Percentiles rank a stretch among this genome's conserved stretches.
These are phyloP conservation scores for Crypturellus undulatus DNA, from an alignment of 2,113 vertebrate genomes.

Conservation along the genomic window DNA sequence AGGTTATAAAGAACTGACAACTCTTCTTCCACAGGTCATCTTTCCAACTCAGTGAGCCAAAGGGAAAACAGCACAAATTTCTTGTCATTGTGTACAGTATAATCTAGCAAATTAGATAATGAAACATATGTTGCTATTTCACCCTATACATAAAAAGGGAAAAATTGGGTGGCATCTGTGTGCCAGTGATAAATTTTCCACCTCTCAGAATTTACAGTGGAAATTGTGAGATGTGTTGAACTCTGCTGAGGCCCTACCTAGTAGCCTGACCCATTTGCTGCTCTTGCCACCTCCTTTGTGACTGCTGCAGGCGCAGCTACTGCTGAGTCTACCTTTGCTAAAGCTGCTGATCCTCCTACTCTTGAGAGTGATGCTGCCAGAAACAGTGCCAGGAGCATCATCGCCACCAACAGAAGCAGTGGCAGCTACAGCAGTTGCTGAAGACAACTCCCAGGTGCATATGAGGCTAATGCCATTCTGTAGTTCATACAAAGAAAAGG, in stretches of 20 bases:
- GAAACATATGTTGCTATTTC: not conserved
- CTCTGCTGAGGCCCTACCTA: not conserved
- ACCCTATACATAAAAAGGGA: not conserved
- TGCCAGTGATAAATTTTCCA: not conserved
- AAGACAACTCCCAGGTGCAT: not conserved
- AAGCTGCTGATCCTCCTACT: not conserved
- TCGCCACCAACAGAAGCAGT: not conserved
- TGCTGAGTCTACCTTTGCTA: not conserved
- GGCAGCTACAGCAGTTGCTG: not conserved
- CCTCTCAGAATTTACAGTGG: not conserved
- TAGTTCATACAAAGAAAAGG: not conserved
- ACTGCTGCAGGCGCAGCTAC: not conserved
- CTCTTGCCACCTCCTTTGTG: not conserved
- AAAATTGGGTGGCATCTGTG: not conserved
- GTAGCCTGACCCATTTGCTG: not conserved
- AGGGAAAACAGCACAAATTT: not conserved
- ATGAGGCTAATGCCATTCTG: not conserved
- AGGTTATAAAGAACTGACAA: not conserved
- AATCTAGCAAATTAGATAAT: not conserved
- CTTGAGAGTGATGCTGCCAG: not conserved
- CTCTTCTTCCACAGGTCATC: not conserved
- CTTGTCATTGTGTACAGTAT: fast-evolving
- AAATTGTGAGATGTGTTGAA: not conserved
- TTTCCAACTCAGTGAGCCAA: not conserved
- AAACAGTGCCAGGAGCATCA: not conserved